phyloP scores from a whole-genome alignment of 2,797 vertebrate genomes.

The Heteromormyrus szaboi region DNA sequence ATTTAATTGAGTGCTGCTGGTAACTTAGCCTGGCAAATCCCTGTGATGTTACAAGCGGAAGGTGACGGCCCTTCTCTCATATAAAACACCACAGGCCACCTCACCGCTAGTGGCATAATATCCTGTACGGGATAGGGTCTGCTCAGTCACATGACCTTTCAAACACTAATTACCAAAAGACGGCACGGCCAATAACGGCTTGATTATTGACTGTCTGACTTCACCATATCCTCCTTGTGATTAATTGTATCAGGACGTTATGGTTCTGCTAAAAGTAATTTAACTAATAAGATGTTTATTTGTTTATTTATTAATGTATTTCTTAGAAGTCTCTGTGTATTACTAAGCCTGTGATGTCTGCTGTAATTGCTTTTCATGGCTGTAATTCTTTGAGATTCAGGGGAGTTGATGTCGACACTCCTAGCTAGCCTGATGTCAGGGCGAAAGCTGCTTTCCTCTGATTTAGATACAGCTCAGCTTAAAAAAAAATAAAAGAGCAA shows the following conservation, averaged over 20 bases:
- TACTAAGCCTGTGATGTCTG: conserved; percentile 2
- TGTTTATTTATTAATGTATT: background rate
- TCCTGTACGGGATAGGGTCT: background rate
- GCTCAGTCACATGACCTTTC: background rate
- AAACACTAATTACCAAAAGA: background rate
- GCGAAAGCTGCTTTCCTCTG: background rate
- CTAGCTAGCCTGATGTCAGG: background rate
- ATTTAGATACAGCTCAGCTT: background rate
- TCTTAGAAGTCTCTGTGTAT: background rate
- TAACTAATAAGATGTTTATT: conserved; percentile 2
- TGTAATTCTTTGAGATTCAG: background rate
- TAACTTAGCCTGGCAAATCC: background rate
- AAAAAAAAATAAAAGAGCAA: background rate
- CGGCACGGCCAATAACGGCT: background rate
- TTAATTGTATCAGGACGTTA: background rate
- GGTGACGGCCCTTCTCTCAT: background rate
- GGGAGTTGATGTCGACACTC: background rate
- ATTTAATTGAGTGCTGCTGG: background rate
- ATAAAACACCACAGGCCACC: background rate
- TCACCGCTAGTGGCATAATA: background rate
- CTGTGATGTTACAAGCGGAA: background rate
- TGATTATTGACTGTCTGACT: background rate
- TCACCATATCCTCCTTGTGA: background rate
- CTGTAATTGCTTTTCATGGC: conserved; percentile 18
- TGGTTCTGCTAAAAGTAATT: background rate